These are phyloP conservation scores for Chelon labrosus DNA, from an alignment of 2,797 vertebrate genomes.

Conservation along the genomic window DNA sequence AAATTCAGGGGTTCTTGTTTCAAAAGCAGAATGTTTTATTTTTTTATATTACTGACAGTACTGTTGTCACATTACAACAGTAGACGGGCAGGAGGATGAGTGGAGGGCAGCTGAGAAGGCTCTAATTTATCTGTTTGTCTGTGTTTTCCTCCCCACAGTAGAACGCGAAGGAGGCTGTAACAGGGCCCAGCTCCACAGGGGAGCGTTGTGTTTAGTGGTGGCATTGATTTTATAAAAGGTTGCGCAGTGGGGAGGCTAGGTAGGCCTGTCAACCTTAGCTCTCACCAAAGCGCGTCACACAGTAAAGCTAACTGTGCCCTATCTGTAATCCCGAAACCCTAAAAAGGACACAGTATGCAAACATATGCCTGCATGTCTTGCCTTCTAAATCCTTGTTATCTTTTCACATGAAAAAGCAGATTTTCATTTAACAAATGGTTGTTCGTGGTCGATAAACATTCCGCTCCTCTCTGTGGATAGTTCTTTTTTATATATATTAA, in stretches of 20 bases:
- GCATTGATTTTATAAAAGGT: slow-evolving; percentile 88
- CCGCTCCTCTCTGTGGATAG: slow-evolving; percentile 23
- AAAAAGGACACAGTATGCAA: slow-evolving; percentile 63
- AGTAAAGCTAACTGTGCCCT: slow-evolving; percentile 75
- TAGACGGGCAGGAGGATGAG: slow-evolving; percentile 53
- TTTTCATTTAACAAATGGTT: not conserved
- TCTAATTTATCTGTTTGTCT: slow-evolving; percentile 84
- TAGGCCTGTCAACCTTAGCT: slow-evolving; percentile 78
- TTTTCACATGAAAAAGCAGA: slow-evolving; percentile 12
- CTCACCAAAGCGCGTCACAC: slow-evolving; percentile 64
- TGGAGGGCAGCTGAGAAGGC: slow-evolving; percentile 58
- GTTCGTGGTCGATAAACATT: slow-evolving; percentile 14
- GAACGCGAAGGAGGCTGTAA: slow-evolving; percentile 71
- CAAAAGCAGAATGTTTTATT: slow-evolving; percentile 25
- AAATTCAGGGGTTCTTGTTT: slow-evolving; percentile 63
- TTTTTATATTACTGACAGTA: slow-evolving; percentile 47
- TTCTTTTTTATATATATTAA: slow-evolving; percentile 41
- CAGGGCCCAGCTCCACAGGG: slow-evolving; percentile 68
- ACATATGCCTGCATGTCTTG: slow-evolving; percentile 34
- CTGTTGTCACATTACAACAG: slow-evolving; percentile 64
- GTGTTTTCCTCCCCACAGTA: slow-evolving; percentile 73
- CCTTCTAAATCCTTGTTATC: slow-evolving; percentile 3
- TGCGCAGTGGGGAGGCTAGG: slow-evolving; percentile 77
- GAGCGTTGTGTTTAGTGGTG: slow-evolving; percentile 80
- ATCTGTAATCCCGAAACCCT: slow-evolving; percentile 45